A percentile compares a stretch with the other conserved stretches of the same genome.
These are phyloP conservation scores for Leptobrachium leishanense DNA, from an alignment of 2,113 vertebrate species.

Conservation along the genomic window DNA sequence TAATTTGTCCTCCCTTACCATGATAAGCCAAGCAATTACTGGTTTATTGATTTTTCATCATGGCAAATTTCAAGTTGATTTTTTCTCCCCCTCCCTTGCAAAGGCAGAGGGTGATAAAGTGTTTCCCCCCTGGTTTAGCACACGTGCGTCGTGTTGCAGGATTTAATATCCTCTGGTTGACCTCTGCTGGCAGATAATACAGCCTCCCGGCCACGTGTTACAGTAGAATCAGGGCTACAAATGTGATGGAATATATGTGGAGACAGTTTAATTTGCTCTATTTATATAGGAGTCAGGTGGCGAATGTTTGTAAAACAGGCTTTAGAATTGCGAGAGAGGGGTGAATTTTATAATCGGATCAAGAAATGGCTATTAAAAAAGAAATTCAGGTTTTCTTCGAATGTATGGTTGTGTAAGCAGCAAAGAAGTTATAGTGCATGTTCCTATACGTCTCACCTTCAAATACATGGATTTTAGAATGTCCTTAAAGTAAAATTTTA, in stretches of 20 bases:
- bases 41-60: conserved; percentile 99
- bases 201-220: conserved; percentile 73
- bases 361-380: no score
- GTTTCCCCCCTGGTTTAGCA: conserved; percentile 70
- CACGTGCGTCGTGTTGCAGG: conserved; percentile 74
- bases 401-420: no score
- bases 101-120: conserved; percentile 75
- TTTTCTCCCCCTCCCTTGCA: conserved; percentile 64
- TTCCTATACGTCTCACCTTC: no score
- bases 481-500: no score
- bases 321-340: conserved; percentile 54
- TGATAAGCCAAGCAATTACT: conserved; percentile 98
- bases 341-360: conserved; percentile 53
- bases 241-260: conserved; percentile 74
- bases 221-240: conserved; percentile 71
- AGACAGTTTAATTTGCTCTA: conserved; percentile 82
- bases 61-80: conserved; percentile 88
- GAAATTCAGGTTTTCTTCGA: no score
- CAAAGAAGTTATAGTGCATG: no score
- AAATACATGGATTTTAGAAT: no score
- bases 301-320: conserved; percentile 71
- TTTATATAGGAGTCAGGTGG: conserved; percentile 76
- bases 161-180: conserved; percentile 84
- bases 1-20: conserved; percentile 79
- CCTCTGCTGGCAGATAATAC: conserved; percentile 84